phyloP scores from a whole-genome alignment of 2,888 invertebrate species.

The Pristionchus mayeri region DNA sequence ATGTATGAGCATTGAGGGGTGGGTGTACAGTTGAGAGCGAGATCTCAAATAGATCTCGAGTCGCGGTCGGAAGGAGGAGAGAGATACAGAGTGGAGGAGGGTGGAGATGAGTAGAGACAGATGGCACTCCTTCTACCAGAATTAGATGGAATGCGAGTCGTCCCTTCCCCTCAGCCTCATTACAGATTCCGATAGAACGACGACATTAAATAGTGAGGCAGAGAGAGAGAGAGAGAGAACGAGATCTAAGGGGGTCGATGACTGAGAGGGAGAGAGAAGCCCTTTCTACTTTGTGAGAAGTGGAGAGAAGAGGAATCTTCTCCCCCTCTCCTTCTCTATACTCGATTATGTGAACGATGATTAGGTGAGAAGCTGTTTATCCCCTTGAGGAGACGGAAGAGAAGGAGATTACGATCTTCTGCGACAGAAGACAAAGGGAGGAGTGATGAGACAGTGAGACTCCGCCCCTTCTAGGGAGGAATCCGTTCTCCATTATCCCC shows the following conservation, averaged over 20 bases:
- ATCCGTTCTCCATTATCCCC: slow-evolving; percentile 6
- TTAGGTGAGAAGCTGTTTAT: slow-evolving; percentile 30
- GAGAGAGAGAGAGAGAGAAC: not conserved
- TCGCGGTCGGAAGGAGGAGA: not conserved
- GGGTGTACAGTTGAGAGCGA: not conserved
- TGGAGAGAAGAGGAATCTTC: slow-evolving; percentile 22
- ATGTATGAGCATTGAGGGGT: slow-evolving; percentile 38
- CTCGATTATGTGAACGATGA: slow-evolving; percentile 43
- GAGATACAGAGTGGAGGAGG: not conserved
- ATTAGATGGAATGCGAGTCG: slow-evolving; percentile 26
- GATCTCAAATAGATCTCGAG: slow-evolving; percentile 43
- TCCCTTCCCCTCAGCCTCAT: not conserved
- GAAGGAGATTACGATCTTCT: slow-evolving; percentile 6
- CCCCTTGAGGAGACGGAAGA: not conserved
- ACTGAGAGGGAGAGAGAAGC: slow-evolving; percentile 29
- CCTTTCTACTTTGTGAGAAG: slow-evolving; percentile 31
- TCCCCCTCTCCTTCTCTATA: slow-evolving; percentile 12
- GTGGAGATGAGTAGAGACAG: slow-evolving; percentile 25
- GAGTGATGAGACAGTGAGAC: slow-evolving; percentile 6
- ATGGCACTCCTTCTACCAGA: slow-evolving; percentile 1
- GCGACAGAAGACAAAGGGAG: slow-evolving; percentile 22
- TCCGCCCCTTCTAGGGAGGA: not conserved
- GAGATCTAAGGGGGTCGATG: slow-evolving; percentile 31
- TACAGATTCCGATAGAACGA: slow-evolving; percentile 44
- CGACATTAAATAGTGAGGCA: slow-evolving; percentile 41